Base-by-base conservation (phyloP, 2,113 vertebrate species). In the Lycaon pictus region DNA sequence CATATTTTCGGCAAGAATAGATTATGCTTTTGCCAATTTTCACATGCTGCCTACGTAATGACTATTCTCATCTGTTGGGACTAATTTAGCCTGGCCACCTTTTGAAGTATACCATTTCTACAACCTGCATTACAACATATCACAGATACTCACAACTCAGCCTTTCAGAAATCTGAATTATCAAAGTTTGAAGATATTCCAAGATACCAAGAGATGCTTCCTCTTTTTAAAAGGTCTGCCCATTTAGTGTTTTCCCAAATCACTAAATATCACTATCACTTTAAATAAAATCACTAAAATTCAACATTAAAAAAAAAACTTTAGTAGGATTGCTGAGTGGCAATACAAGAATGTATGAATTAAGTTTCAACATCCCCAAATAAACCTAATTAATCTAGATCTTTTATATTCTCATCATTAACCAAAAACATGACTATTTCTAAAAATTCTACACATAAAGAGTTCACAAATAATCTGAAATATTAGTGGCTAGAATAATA, bases 131-230 rank as follows among this genome's bases (percentile, higher is more conserved):
- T 35, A 79, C 43, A 11, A 3, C 32, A 27, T 25, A 43, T 88
- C 77, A 77, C 43, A 79, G 4, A 90, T 3, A 74, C 8, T 76
- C 51, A 56, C 20, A 88, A 87, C 43, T 90, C 43, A 51, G 77
- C 51, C 71, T 90, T 90, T 82, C 55, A 81, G 29, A 96, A 92
- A 88, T 80, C 55, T 67, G 9, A 93, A 81, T 35, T 32, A 82
- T 12, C 35, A 74, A 5, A 84, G 63, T 71, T 95, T 88, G 58
- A 91, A 91, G 22, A 60, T 8, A 80, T 16, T 79, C 85, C 35
- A 80, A 84, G 53, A 96, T 65, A n/a, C 12, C n/a, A 95, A 93
- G 32, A 82, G 95, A 74, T 60, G 37, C 27, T 94, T 96, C 25
- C 53, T 72, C 65, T 51, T 88, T 69, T 32, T 60, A 77, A 80